Evolutionary conservation across 2,888 invertebrate genomes (phyloP).

Genomic region (Folsomia candida): DNA sequence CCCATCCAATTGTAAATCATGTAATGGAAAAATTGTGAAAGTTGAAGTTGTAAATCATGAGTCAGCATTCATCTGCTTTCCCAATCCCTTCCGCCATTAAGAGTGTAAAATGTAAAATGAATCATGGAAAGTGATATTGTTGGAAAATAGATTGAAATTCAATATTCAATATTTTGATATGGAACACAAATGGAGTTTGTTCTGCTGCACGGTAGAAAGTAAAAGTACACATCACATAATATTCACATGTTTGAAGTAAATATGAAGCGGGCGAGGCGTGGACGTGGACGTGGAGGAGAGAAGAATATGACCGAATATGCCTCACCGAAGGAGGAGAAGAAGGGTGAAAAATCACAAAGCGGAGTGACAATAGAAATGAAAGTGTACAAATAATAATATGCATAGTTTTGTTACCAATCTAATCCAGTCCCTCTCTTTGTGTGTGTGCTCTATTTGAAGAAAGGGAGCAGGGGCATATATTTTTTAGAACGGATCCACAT

Average conservation of each 20-base stretch:
- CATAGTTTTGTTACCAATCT: constrained; percentile 20
- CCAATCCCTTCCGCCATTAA: neutral
- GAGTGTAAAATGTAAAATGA: constrained; percentile 31
- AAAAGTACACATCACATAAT: neutral
- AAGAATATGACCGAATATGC: neutral
- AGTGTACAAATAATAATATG: constrained; percentile 23
- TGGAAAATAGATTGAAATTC: constrained; percentile 47
- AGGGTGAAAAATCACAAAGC: constrained; percentile 47
- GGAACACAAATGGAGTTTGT: constrained; percentile 11
- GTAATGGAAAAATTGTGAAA: neutral
- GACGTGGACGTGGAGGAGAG: no score
- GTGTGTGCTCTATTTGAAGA: neutral
- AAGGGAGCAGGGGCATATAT: neutral
- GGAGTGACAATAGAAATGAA: constrained; percentile 34
- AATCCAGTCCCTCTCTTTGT: constrained; percentile 11
- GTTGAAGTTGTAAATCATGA: neutral
- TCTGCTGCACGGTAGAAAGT: neutral
- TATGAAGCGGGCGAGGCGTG: no score
- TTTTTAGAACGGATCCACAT: neutral
- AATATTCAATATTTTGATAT: constrained; percentile 47
- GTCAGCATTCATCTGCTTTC: neutral
- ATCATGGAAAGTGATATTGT: constrained; percentile 43
- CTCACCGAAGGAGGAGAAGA: constrained; percentile 8
- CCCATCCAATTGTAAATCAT: neutral
- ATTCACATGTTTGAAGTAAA: neutral